phyloP scores from a whole-genome alignment of 1,140 invertebrate species.

The Drosophila seguyi region DNA sequence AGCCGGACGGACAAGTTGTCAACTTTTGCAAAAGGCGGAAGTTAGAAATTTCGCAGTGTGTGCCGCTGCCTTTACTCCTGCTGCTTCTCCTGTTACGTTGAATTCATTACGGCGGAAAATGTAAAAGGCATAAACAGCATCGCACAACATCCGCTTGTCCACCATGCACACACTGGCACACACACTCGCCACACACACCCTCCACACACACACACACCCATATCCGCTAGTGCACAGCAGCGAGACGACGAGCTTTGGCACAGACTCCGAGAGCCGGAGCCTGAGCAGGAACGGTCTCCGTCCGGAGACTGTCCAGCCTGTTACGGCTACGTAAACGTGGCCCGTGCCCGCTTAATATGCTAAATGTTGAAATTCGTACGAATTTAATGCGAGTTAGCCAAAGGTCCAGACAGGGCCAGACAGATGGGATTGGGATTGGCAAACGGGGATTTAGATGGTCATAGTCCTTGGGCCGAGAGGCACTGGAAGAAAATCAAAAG shows the following conservation, averaged over 20 bases:
- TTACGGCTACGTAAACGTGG: constrained; percentile 30
- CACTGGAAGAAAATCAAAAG: background rate
- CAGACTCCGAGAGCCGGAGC: background rate
- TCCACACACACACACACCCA: constrained; percentile 5
- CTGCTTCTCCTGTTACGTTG: constrained; percentile 45
- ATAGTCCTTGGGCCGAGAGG: background rate
- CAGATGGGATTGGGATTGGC: constrained; percentile 31
- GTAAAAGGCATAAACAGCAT: constrained; percentile 83
- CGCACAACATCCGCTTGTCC: constrained; percentile 77
- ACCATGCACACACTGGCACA: constrained; percentile 22
- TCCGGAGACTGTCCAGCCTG: constrained; percentile 9
- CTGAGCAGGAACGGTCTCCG: background rate
- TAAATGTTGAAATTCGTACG: constrained; percentile 73
- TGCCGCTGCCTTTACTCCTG: background rate
- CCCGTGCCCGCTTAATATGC: constrained; percentile 72
- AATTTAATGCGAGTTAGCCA: constrained; percentile 71
- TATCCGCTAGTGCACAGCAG: constrained; percentile 50
- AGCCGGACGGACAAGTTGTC: constrained; percentile 72
- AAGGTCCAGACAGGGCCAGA: constrained; percentile 45
- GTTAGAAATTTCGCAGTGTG: constrained; percentile 78
- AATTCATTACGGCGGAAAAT: constrained; percentile 82
- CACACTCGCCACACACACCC: too few relatives aligned
- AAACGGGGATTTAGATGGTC: constrained; percentile 2
- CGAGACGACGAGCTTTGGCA: constrained; percentile 46
- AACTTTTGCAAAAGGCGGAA: constrained; percentile 80